A percentile compares a stretch with the other conserved stretches of the same genome.
phyloP scores from a whole-genome alignment of 2,113 vertebrate genomes.

The Fukomys damarensis region DNA sequence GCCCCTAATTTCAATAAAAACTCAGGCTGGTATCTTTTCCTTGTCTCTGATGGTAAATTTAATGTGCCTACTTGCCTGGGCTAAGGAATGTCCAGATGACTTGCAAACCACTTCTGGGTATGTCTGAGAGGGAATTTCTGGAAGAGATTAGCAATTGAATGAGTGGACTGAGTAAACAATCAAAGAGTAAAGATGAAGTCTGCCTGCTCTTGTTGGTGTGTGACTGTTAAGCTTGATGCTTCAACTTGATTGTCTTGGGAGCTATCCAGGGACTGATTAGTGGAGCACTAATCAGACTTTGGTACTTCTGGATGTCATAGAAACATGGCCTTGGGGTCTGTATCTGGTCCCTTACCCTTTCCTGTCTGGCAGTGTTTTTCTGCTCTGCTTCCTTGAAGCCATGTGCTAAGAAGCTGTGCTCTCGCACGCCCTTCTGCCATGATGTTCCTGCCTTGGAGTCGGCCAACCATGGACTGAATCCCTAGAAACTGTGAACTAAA shows the following conservation, averaged over 20 bases:
- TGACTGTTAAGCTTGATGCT: not conserved
- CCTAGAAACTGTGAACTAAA: not conserved
- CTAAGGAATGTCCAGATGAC: not conserved
- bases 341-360: not conserved
- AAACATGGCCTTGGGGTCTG: not conserved
- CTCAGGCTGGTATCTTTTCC: not conserved
- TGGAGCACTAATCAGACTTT: not conserved
- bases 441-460: not conserved
- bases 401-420: not conserved
- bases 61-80: not conserved
- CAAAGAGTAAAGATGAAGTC: not conserved
- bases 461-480: not conserved
- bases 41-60: not conserved
- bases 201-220: not conserved
- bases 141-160: not conserved
- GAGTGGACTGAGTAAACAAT: not conserved
- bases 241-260: not conserved
- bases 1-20: not conserved
- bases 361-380: not conserved
- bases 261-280: not conserved
- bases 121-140: not conserved
- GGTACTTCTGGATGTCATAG: not conserved
- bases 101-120: not conserved
- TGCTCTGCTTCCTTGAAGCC: not conserved
- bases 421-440: not conserved